Base-by-base conservation (phyloP, 1,140 invertebrate genomes). In the Dendroctonus valens region DNA sequence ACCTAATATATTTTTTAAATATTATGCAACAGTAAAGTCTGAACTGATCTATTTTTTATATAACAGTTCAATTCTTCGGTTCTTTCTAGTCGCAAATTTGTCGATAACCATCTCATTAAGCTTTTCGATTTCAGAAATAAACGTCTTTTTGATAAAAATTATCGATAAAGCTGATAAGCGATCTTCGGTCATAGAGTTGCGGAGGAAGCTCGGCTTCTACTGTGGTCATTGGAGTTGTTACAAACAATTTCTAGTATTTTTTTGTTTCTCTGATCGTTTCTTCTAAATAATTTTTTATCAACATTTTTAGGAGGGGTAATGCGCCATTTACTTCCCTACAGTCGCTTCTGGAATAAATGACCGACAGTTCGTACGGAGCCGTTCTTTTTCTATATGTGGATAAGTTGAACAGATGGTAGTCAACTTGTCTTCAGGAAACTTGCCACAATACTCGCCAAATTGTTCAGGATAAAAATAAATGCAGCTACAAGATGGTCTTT, bases 211-310 rank as follows among this genome's bases (percentile, higher is more conserved):
- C n/a, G n/a, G n/a, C n/a, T 44, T 68, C 67, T 9, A 72, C 64
- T 41, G 74, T 73, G 39, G 74, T 65, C 57, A 78, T 70, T 48
- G 73, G 63, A 38, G 58, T 65, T 9, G 69, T 70, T 7, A 72
- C 41, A 41, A 74, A 37, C 49, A 73, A 66, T 69, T 67, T 50
- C 48, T 71, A 61, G 38, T 73, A 48, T 63, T 67, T 68, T 40
- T 54, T 11, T 2, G 57, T 65, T 67, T 72, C 73, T 41, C 40
- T 49, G 41, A 75, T 70, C 26, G 59, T 58, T 6, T 64, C 65
- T 7, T 49, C 15, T 51, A 73, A 69, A 68, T 71, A 67, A 55
- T 72, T 65, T 14, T 60, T 26, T 5, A 64, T 40, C 39, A 72
- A 12, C 44, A 70, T 62, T 58, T 72, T 63, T 6, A 69, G 59